Conservation (phyloP, 2,797 vertebrate genomes). For the Enteromius paludinosus region DNA sequence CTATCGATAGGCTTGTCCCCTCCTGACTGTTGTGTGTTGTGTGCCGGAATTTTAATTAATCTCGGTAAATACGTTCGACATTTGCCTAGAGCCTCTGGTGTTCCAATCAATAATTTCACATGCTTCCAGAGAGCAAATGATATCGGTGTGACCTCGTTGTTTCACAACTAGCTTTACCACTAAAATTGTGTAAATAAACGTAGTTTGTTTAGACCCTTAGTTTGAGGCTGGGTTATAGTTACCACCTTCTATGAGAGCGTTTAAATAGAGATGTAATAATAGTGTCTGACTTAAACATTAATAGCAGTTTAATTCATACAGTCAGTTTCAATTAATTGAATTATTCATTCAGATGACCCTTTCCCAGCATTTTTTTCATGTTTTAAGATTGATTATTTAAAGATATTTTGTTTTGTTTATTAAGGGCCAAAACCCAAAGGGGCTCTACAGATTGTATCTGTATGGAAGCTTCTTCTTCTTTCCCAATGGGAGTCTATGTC, state of each 20-base stretch:
- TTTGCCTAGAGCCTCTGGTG: constrained; percentile 71
- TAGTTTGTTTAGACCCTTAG: too few species aligned
- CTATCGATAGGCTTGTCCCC: constrained; percentile 34
- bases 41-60: constrained; percentile 77
- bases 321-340: neutral
- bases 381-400: neutral
- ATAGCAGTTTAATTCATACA: neutral
- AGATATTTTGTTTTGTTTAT: neutral
- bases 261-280: neutral
- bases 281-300: neutral
- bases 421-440: too few species aligned
- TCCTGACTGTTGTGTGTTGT: constrained; percentile 42
- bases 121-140: constrained; percentile 70
- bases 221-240: neutral
- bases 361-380: neutral
- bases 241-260: neutral
- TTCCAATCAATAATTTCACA: constrained; percentile 73
- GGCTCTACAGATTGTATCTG: too few species aligned
- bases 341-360: neutral
- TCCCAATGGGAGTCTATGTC: too few species aligned
- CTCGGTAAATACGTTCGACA: constrained; percentile 71
- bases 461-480: too few species aligned
- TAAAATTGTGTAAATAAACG: neutral
- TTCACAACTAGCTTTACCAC: neutral
- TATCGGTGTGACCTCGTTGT: constrained; percentile 61